Evolutionary conservation across 2,797 vertebrate species (phyloP).

Genomic region (Lindbergichthys nudifrons): DNA sequence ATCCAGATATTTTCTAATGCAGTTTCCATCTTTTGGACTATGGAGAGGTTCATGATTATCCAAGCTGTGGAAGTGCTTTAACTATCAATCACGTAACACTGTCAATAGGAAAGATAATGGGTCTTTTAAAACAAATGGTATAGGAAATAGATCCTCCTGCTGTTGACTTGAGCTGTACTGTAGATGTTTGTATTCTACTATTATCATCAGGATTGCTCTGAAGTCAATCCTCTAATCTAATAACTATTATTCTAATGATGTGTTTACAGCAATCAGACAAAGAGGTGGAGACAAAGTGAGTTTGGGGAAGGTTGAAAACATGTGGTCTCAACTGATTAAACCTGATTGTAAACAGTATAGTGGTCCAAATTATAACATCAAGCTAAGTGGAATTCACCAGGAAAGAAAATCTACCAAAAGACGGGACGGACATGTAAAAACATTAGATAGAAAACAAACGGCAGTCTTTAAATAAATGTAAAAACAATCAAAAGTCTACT

Average conservation of each 20-base stretch:
- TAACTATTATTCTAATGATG: neutral
- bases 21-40: neutral
- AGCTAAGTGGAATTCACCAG: neutral
- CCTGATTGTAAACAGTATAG: neutral
- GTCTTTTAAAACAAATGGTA: neutral
- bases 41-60: neutral
- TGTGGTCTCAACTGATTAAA: neutral
- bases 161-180: no score
- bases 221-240: neutral
- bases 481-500: constrained; percentile 23
- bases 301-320: neutral
- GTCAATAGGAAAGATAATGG: neutral
- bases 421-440: constrained; percentile 14
- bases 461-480: constrained; percentile 23
- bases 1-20: neutral
- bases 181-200: no score
- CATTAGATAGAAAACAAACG: neutral
- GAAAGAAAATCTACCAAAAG: constrained; percentile 6
- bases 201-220: neutral
- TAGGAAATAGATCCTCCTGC: neutral
- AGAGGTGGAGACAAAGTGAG: neutral
- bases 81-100: neutral
- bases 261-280: neutral
- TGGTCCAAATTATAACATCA: neutral
- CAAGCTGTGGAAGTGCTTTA: neutral